These are phyloP conservation scores for Scaeva pyrastri DNA, from an alignment of 2,888 invertebrate genomes.

Conservation along the genomic window DNA sequence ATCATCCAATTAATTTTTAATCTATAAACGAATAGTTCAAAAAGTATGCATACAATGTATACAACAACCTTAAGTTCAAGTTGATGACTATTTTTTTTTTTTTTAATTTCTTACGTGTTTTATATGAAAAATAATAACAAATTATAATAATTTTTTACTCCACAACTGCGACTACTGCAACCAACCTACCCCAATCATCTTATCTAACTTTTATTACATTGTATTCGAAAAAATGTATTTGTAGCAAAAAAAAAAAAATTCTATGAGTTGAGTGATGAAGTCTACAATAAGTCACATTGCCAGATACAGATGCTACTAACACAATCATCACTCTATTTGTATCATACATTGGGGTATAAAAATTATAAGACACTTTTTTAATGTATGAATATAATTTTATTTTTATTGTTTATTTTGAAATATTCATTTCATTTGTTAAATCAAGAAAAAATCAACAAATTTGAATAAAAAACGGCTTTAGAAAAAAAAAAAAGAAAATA, in stretches of 20 bases:
- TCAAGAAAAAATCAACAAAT: too few relatives aligned
- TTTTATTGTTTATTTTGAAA: too few relatives aligned
- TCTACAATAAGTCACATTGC: neutral
- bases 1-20: neutral
- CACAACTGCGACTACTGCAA: neutral
- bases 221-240: conserved; percentile 10
- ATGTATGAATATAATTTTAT: too few relatives aligned
- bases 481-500: too few relatives aligned
- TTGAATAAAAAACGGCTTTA: too few relatives aligned
- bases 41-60: neutral
- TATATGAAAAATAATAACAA: neutral
- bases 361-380: neutral
- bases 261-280: neutral
- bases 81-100: neutral
- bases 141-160: neutral
- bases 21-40: neutral
- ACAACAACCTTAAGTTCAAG: conserved; percentile 1
- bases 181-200: conserved; percentile 6
- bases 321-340: neutral
- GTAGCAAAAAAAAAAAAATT: too few relatives aligned
- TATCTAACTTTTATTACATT: neutral
- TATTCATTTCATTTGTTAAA: too few relatives aligned
- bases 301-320: neutral
- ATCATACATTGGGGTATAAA: neutral
- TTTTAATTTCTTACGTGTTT: too few relatives aligned